Evolutionary conservation across 2,797 vertebrate species (phyloP), one percentile per base, ranked within the genome.

Genomic region (Sphenodon punctatus): DNA sequence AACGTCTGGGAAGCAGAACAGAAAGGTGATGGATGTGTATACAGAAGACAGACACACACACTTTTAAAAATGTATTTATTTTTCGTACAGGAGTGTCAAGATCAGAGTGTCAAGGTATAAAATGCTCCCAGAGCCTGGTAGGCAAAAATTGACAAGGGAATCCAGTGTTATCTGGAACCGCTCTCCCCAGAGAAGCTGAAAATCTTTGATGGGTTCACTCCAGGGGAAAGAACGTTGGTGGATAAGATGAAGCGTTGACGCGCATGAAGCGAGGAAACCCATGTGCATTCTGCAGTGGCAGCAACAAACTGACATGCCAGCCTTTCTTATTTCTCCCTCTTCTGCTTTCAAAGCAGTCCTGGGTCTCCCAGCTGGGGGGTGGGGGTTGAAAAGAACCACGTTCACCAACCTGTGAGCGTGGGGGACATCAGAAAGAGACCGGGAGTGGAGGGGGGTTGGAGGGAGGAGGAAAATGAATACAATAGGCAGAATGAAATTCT

Each of bases 191-290:
- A 89, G 87, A 70, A 80, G 80, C 84, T 78, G 81, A 9, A 91
- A 88, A 83, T 88, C 87, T 93, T 89, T 91, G 86, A 85, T 91
- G 91, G 75, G 59, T 90, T 93, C 87, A 82, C 83, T 92, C 92
- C 69, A 83, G 84, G 88, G n/a, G 75, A 86, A 94, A 94, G 80
- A 91, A 79, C 77, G 65, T 84, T 0, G 72, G 75, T 66, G 74
- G 77, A 86, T 88, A 68, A 90, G 65, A n/a, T n/a, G n/a, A 78
- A 76, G 79, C 80, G 73, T 67, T 92, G 83, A 86, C 89, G 83
- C 25, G 22, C 34, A 60, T 12, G 67, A 14, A 14, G 32, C 12
- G 15, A 66, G 14, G 30, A n/a, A 49, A 66, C n/a, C 32, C 45
- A 34, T 48, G 32, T 36, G 63, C 20, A 17, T 46, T 34, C 14